These are phyloP conservation scores for Pluvialis apricaria DNA, from an alignment of 2,113 vertebrate species.

Conservation along the genomic window DNA sequence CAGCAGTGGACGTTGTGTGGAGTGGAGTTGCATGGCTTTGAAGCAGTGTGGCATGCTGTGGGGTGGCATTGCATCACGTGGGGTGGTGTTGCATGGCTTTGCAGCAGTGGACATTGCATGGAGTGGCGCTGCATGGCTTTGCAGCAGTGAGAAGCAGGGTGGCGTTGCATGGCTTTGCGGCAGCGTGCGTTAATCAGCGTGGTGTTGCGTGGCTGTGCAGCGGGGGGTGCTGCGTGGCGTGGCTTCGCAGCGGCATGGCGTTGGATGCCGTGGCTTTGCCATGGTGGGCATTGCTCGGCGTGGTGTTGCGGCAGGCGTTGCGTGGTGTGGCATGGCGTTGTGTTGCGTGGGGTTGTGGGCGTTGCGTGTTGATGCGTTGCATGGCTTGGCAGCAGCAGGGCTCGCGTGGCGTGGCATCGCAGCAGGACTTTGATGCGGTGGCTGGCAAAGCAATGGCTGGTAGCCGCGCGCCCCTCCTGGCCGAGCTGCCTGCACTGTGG, in stretches of 20 bases:
- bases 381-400: background rate
- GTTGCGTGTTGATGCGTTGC: rapidly evolving
- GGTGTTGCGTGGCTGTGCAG: background rate
- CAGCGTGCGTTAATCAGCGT: background rate
- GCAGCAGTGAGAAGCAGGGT: too few relatives aligned
- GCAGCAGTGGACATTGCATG: background rate
- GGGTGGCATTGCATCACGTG: too few relatives aligned
- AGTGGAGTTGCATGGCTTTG: background rate
- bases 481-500: background rate
- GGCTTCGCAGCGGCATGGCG: background rate
- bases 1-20: too few relatives aligned
- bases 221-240: background rate
- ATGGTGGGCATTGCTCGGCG: rapidly evolving
- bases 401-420: background rate
- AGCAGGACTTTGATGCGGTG: rapidly evolving
- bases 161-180: background rate
- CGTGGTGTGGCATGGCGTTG: rapidly evolving
- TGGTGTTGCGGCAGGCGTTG: background rate
- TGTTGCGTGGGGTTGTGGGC: background rate
- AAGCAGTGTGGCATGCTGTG: too few relatives aligned
- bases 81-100: background rate
- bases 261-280: background rate
- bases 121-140: background rate
- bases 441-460: background rate
- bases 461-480: background rate